Evolutionary conservation across 2,797 vertebrate species (phyloP), one percentile per base, ranked within the genome.

Genomic region (Chelon labrosus): DNA sequence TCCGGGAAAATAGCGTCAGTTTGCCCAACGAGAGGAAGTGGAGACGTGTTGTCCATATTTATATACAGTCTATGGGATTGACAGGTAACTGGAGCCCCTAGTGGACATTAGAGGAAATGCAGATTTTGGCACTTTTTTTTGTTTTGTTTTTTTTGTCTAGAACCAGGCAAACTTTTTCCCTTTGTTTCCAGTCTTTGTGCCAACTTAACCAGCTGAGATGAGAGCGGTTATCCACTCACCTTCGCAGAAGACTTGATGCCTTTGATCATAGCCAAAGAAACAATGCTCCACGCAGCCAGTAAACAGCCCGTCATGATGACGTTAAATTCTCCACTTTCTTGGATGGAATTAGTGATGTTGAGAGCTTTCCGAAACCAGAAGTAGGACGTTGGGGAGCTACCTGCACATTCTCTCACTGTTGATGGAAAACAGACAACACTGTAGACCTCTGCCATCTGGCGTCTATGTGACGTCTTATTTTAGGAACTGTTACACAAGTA

Each of bases 171-270:
- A 6, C 3, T 14, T 16, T 42, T 42, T 2, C 41, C 7, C 13
- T 6, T 42, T 6, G 41, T 14, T 42, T 42, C 14, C 13, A 16
- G 41, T 42, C 14, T 42, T 2, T 42, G 37, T 38, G 37, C 10
- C 2, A 38, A 38, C 22, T 22, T 22, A 22, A 22, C 22, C 22
- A 22, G 22, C 22, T 22, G n/a, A 42, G 13, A 42, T 42, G 41
- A 42, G 2, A 42, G 39, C 39, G 11, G 39, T 13, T 41, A 11
- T 3, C 39, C 27, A 27, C 46, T 52, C 51, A 96, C 96, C 93
- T 85, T 96, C 54, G 95, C 96, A 25, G 96, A 97, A 0, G 96
- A 96, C 90, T 96, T 96, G 86, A 97, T 97, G 71, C 96, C 96
- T 78, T 95, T 96, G 82, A 97, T 96, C 95, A 97, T 96, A 11